Conservation (phyloP, 2,797 vertebrate species). For the Hyperoplus immaculatus region DNA sequence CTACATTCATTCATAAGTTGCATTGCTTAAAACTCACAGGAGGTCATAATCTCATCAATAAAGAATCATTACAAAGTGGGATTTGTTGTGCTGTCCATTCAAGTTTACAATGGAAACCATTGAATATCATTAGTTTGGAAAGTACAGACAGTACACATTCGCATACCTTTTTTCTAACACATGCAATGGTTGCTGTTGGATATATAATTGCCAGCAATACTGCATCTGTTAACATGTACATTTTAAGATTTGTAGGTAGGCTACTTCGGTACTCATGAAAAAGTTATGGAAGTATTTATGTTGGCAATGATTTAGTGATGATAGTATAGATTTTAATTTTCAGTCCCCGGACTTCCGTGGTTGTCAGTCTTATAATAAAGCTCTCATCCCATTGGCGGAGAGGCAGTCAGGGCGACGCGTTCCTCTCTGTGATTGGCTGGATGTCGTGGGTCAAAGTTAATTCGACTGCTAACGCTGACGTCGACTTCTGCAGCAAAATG, state of each 20-base stretch:
- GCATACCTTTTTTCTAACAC: no score
- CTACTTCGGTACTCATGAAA: not conserved
- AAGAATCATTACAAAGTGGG: conserved; percentile 35
- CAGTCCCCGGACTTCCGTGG: not conserved
- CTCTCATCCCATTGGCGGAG: conserved; percentile 55
- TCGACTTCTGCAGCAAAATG: conserved; percentile 86
- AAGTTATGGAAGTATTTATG: not conserved
- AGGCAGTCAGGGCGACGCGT: conserved; percentile 50
- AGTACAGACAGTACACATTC: no score
- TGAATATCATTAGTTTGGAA: no score
- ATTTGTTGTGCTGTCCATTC: not conserved
- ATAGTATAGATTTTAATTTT: rapidly evolving
- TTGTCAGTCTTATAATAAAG: conserved; percentile 20
- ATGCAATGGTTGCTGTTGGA: no score
- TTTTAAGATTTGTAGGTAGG: not conserved
- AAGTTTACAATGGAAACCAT: not conserved
- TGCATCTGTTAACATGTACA: not conserved
- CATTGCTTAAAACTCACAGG: conserved; percentile 2
- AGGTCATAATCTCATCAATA: conserved; percentile 48
- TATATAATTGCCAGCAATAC: no score
- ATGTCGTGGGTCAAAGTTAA: conserved; percentile 73
- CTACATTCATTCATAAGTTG: conserved; percentile 5
- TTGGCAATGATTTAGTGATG: not conserved
- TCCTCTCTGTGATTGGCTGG: conserved; percentile 79
- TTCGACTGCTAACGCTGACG: conserved; percentile 83